These are phyloP conservation scores for Amiota communis DNA, from an alignment of 2,888 invertebrate species.

Conservation along the genomic window DNA sequence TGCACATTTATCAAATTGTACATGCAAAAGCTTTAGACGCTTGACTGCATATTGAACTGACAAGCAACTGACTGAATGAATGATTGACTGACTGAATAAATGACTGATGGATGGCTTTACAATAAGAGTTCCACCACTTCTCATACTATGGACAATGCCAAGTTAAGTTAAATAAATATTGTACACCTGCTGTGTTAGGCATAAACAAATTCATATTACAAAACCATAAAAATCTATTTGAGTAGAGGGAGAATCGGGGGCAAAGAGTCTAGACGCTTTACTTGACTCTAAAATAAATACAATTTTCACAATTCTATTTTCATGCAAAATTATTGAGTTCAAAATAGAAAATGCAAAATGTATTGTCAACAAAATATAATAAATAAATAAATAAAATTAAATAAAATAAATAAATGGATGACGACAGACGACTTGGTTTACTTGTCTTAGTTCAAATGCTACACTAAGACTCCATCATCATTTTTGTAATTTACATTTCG, in stretches of 20 bases:
- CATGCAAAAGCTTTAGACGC: neutral
- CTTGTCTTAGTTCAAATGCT: too few relatives aligned
- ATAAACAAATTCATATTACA: conserved; percentile 14
- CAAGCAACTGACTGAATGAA: neutral
- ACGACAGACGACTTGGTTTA: neutral
- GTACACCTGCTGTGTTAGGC: conserved; percentile 13
- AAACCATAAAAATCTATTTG: conserved; percentile 17
- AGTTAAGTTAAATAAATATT: neutral
- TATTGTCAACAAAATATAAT: neutral
- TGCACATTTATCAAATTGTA: neutral
- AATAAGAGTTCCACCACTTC: neutral
- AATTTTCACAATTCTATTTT: conserved; percentile 13
- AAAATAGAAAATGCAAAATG: conserved; percentile 18
- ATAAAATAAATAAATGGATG: conserved; percentile 7
- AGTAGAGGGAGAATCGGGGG: neutral
- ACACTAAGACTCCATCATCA: too few relatives aligned
- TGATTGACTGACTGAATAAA: neutral
- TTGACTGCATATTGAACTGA: neutral
- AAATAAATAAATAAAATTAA: neutral
- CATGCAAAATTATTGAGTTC: conserved; percentile 9
- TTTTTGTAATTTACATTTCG: too few relatives aligned
- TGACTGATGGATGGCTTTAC: neutral
- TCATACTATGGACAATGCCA: neutral
- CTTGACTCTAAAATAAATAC: neutral
- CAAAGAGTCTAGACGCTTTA: too few relatives aligned